Evolutionary conservation across 2,113 vertebrate genomes (phyloP), one percentile per base, ranked within the genome.

Genomic region (Spermophilus dauricus): DNA sequence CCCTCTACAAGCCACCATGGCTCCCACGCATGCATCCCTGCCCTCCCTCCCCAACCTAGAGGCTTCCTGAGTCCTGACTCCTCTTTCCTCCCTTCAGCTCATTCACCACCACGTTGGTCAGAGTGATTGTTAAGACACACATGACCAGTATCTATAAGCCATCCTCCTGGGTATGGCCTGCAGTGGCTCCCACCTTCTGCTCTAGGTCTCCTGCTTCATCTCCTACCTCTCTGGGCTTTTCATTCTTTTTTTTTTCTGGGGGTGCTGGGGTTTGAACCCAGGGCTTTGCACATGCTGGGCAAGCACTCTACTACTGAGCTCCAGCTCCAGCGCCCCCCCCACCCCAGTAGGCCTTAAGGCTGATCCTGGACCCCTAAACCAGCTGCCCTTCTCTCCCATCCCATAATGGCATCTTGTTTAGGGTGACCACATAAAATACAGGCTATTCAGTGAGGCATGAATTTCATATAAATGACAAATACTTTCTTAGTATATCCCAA

Each of bases 1-100:
- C 11, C 58, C 37, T 2, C 3, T 9, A 6, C 17, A 32, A 37
- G 1, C 34, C 5, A 0, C 37, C 28, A 0, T 9, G 22, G 53
- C 63, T 11, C 4, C 18, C 17, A 16, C 22, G 6, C n/a, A 1
- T 1, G 2, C 16, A 3, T 2, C 16, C 28, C 48, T n/a, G n/a
- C 24, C 8, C 10, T 26, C 65, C 22, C 39, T 75, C 11, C 72
- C 39, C 8, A 18, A 12, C n/a, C 51, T 17, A 11, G 8, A 22
- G 12, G 13, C 0, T 82, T 45, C 18, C 37, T 18, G 8, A 1
- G 0, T 34, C 16, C 37, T 22, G 11, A 14, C 37, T 34, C 51
- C 45, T 58, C n/a, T 14, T 34, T 26, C 45, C 11, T 28, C 24
- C 26, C 2, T 26, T 56, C 65, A 22, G 56, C 22, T 32, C 17